These are phyloP conservation scores for Carduelis carduelis DNA, from an alignment of 2,797 vertebrate species.

Conservation along the genomic window DNA sequence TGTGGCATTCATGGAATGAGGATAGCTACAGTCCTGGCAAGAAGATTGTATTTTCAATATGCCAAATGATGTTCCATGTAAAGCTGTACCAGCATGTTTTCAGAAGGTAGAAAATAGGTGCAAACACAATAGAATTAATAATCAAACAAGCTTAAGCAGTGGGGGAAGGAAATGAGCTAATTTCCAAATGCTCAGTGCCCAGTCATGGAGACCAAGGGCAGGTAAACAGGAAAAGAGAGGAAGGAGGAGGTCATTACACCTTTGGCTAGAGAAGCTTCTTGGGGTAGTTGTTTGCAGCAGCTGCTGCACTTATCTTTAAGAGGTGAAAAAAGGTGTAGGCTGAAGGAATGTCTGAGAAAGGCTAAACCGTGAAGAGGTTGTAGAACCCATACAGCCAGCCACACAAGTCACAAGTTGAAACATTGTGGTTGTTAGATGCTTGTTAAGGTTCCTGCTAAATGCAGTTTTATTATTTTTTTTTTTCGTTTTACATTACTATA, in stretches of 20 bases:
- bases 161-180: slow-evolving; percentile 64
- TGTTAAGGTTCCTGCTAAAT: neutral
- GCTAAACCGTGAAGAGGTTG: fast-evolving
- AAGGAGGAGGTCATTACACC: slow-evolving; percentile 59
- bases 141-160: slow-evolving; percentile 28
- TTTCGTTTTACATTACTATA: neutral
- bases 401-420: neutral
- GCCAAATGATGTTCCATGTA: neutral
- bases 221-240: slow-evolving; percentile 64
- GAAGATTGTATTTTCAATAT: neutral
- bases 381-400: neutral
- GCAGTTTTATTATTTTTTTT: neutral
- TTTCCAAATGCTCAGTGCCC: slow-evolving; percentile 47
- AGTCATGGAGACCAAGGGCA: slow-evolving; percentile 11
- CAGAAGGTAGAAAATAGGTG: slow-evolving; percentile 53
- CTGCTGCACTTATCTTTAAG: neutral
- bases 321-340: neutral
- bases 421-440: neutral
- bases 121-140: slow-evolving; percentile 60
- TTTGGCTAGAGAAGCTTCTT: slow-evolving; percentile 38
- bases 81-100: neutral
- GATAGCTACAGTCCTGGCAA: neutral
- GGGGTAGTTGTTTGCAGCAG: neutral
- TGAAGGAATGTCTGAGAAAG: neutral
- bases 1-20: fast-evolving